Evolutionary conservation across 2,888 invertebrate species (phyloP).

Genomic region (Ormyrus nitidulus): DNA sequence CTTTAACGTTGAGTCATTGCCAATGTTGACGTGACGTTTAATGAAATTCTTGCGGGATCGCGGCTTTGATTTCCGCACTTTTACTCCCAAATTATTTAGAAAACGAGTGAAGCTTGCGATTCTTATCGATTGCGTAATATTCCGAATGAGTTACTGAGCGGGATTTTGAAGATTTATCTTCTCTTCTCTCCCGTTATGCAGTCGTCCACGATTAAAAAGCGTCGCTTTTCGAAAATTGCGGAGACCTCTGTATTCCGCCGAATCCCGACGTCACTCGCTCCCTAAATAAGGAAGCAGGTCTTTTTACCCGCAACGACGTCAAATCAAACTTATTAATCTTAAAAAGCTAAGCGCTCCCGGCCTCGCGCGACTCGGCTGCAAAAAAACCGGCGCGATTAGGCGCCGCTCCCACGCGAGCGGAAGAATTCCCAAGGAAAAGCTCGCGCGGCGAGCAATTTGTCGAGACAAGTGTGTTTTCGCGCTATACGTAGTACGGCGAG

Average conservation of each 20-base stretch:
- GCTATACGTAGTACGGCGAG: background rate
- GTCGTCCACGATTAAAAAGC: background rate
- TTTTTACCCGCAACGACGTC: too few relatives aligned
- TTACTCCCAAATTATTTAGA: background rate
- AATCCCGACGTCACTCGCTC: too few relatives aligned
- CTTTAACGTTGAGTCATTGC: constrained; percentile 23
- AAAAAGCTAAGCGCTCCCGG: too few relatives aligned
- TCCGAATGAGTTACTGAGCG: too few relatives aligned
- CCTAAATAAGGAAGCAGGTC: too few relatives aligned
- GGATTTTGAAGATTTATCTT: too few relatives aligned
- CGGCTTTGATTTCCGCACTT: constrained; percentile 11
- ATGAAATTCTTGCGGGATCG: constrained; percentile 23
- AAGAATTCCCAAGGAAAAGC: constrained; percentile 7
- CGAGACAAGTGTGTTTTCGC: constrained; percentile 1
- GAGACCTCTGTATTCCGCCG: too few relatives aligned
- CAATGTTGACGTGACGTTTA: constrained; percentile 42
- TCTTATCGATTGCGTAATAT: too few relatives aligned
- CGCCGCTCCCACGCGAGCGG: background rate
- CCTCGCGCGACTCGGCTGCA: too few relatives aligned
- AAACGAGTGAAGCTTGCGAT: too few relatives aligned
- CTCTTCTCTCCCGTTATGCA: background rate
- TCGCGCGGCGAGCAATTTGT: constrained; percentile 15
- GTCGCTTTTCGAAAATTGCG: background rate
- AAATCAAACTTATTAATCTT: too few relatives aligned
- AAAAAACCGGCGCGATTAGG: background rate